Percentiles rank a stretch among this genome's conserved stretches.
These are phyloP conservation scores for Mormyrus iriodes DNA, from an alignment of 2,113 vertebrate species.

Conservation along the genomic window DNA sequence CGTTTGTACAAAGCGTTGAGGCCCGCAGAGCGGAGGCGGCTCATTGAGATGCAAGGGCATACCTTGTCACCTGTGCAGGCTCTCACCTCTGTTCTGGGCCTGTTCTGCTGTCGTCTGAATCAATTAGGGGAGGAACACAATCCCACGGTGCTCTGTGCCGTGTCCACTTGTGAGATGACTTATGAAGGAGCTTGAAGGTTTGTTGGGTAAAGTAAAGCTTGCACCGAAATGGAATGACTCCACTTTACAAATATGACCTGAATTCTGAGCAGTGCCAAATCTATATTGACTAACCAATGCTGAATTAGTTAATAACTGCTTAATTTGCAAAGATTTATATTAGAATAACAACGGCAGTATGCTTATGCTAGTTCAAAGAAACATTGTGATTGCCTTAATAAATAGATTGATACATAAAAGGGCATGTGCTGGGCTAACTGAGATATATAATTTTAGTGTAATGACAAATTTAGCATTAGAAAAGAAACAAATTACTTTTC, in stretches of 20 bases:
- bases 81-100: constrained; percentile 60
- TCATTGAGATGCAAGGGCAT: constrained; percentile 61
- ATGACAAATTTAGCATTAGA: not conserved
- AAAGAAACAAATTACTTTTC: not conserved
- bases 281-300: not conserved
- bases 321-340: not conserved
- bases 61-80: constrained; percentile 51
- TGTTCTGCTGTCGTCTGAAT: constrained; percentile 66
- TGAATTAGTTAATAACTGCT: not conserved
- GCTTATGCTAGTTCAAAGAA: not conserved
- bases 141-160: constrained; percentile 55
- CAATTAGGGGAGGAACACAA: constrained; percentile 63
- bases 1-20: constrained; percentile 12
- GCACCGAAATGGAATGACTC: constrained; percentile 44
- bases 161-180: constrained; percentile 57
- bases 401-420: not conserved
- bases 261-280: not conserved
- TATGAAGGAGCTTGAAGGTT: constrained; percentile 56
- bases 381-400: not conserved
- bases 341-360: not conserved
- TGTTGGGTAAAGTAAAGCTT: constrained; percentile 65
- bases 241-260: not conserved
- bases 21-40: constrained; percentile 42
- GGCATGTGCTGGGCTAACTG: not conserved
- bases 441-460: not conserved